A percentile compares a stretch with the other conserved stretches of the same genome.
These are phyloP conservation scores for Fregata magnificens DNA, from an alignment of 2,113 vertebrate genomes.

Conservation along the genomic window DNA sequence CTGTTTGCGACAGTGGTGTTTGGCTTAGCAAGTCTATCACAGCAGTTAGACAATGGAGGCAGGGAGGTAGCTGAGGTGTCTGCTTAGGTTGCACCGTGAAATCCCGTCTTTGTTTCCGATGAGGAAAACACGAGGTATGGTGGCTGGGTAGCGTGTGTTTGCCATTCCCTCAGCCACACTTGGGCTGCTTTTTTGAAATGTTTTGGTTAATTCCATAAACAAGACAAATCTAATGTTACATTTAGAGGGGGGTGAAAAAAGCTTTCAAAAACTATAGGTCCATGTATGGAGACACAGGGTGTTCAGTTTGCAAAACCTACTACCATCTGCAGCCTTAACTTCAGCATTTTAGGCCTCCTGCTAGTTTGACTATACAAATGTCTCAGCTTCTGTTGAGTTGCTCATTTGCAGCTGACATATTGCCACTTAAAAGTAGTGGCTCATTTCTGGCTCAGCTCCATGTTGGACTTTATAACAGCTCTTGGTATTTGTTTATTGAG, in stretches of 20 bases:
- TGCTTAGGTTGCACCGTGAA: background rate
- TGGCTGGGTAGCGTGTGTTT: background rate
- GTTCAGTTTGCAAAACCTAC: background rate
- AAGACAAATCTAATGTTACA: background rate
- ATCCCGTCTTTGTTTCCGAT: background rate
- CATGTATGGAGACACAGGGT: background rate
- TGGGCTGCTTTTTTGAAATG: background rate
- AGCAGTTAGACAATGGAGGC: background rate
- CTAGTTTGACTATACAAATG: background rate
- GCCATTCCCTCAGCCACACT: background rate
- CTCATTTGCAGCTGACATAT: slow-evolving; percentile 2
- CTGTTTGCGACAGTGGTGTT: background rate
- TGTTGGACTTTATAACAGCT: background rate
- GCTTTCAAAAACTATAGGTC: background rate
- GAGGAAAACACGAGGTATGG: background rate
- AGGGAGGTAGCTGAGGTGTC: background rate
- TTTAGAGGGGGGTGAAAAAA: background rate
- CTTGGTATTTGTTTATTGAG: slow-evolving; percentile 18
- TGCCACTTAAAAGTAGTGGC: background rate
- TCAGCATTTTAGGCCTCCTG: background rate
- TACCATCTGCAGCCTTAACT: background rate
- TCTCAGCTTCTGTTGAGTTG: background rate
- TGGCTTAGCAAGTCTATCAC: background rate
- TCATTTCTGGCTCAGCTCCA: background rate
- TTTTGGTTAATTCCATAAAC: background rate